A percentile compares a stretch with the other conserved stretches of the same genome.
These are phyloP conservation scores for Rhynchophorus ferrugineus DNA, from an alignment of 1,140 invertebrate genomes.

Conservation along the genomic window DNA sequence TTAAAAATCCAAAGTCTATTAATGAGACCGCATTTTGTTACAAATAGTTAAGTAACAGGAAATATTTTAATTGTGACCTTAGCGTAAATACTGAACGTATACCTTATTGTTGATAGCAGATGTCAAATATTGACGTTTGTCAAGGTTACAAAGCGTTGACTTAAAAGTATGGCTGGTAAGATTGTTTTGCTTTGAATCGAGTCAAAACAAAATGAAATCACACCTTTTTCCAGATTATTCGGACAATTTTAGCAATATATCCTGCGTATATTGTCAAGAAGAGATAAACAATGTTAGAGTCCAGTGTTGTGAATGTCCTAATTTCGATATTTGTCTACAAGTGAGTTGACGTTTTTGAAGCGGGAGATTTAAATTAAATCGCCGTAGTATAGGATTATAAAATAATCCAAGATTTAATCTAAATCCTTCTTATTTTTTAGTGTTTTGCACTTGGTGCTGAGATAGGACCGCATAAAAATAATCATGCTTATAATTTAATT, in stretches of 20 bases:
- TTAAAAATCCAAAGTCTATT: too few species aligned
- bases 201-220: neutral
- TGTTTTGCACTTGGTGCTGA: constrained; percentile 90
- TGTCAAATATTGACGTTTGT: too few species aligned
- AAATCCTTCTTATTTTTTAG: constrained; percentile 51
- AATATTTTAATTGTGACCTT: too few species aligned
- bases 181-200: neutral
- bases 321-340: constrained; percentile 87
- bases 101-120: too few species aligned
- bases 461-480: constrained; percentile 83
- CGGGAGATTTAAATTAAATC: constrained; percentile 7
- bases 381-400: too few species aligned
- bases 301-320: constrained; percentile 78
- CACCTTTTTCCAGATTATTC: constrained; percentile 11
- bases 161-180: constrained; percentile 16
- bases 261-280: constrained; percentile 87
- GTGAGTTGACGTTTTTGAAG: constrained; percentile 44
- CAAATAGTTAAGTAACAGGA: too few species aligned
- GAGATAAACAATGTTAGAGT: constrained; percentile 78
- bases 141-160: too few species aligned
- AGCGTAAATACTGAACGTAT: too few species aligned
- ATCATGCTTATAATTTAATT: constrained; percentile 85
- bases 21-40: too few species aligned
- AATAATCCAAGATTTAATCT: neutral
- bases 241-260: constrained; percentile 68